These are phyloP conservation scores for Sphaeridia pumilis DNA, from an alignment of 2,888 invertebrate genomes.

Conservation along the genomic window DNA sequence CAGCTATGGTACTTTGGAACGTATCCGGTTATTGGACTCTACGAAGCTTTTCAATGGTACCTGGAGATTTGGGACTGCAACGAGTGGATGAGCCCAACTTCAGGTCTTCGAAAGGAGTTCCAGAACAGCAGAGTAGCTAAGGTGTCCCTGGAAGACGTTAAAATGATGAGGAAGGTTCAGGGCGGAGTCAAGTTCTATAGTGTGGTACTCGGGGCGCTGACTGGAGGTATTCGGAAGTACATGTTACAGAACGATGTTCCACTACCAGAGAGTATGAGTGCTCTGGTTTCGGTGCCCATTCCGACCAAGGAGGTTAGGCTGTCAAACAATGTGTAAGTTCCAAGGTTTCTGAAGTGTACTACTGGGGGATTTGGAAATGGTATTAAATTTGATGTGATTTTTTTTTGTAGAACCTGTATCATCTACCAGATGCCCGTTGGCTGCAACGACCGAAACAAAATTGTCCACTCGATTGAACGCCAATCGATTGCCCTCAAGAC, in stretches of 20 bases:
- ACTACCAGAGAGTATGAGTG: neutral
- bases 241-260: neutral
- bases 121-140: neutral
- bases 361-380: neutral
- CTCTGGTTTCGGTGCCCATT: neutral
- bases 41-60: neutral
- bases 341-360: neutral
- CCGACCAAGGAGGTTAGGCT: neutral
- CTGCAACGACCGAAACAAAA: neutral
- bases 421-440: neutral
- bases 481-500: neutral
- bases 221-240: neutral
- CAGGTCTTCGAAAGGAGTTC: neutral
- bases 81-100: neutral
- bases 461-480: neutral
- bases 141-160: neutral
- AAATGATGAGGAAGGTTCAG: neutral
- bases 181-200: neutral
- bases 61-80: neutral
- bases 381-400: neutral
- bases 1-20: neutral
- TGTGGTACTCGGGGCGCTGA: neutral
- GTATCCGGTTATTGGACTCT: neutral
- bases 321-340: neutral
- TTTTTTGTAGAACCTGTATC: neutral